A percentile compares a stretch with the other conserved stretches of the same genome.
These are phyloP conservation scores for Anguilla megastoma DNA, from an alignment of 2,797 vertebrate species.

Conservation along the genomic window DNA sequence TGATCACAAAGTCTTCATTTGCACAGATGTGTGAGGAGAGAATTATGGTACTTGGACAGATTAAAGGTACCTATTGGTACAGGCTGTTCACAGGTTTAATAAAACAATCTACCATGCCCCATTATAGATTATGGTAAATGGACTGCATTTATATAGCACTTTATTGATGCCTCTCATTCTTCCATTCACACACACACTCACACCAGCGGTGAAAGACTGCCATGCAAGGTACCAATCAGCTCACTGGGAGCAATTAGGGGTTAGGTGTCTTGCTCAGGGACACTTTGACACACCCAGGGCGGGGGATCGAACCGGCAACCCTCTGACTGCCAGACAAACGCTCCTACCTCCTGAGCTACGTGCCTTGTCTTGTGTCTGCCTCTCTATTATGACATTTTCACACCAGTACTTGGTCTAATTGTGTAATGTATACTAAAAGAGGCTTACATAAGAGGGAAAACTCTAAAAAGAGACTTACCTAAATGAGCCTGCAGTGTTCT, in stretches of 20 bases:
- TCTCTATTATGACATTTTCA: slow-evolving; percentile 65
- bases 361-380: slow-evolving; percentile 51
- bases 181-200: no score
- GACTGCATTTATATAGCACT: no score
- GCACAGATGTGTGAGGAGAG: background rate
- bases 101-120: slow-evolving; percentile 51
- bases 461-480: slow-evolving; percentile 53
- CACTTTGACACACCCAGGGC: no score
- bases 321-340: background rate
- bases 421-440: slow-evolving; percentile 51
- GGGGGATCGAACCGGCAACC: no score
- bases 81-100: background rate
- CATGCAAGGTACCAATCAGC: no score
- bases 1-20: background rate
- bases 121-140: slow-evolving; percentile 20
- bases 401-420: slow-evolving; percentile 59
- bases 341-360: no score
- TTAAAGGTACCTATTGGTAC: background rate
- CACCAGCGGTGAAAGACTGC: no score
- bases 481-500: no score
- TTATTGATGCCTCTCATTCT: no score
- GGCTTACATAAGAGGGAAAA: slow-evolving; percentile 35
- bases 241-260: no score
- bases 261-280: no score
- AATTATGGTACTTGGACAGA: background rate